These are phyloP conservation scores for Astreopora myriophthalma DNA, from an alignment of 64 coral and sea anemone genomes.

Conservation along the genomic window DNA sequence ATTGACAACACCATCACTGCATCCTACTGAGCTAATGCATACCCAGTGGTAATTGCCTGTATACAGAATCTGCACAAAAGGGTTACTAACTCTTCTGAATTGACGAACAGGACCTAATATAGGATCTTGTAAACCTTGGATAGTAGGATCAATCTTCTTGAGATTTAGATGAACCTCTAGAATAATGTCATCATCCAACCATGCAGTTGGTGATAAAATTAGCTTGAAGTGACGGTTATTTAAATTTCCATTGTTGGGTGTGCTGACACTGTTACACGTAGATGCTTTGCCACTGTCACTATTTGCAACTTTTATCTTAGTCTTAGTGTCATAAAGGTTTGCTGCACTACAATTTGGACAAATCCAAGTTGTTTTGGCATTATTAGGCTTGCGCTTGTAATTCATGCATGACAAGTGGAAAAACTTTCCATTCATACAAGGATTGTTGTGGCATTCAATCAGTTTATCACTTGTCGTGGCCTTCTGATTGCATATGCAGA, in stretches of 20 bases:
- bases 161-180: slow-evolving; percentile 39
- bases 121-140: slow-evolving; percentile 42
- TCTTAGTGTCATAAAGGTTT: not conserved
- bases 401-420: not conserved
- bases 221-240: slow-evolving; percentile 28
- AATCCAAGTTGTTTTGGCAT: slow-evolving; percentile 29
- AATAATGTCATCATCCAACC: slow-evolving; percentile 66
- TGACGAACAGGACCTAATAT: slow-evolving; percentile 40
- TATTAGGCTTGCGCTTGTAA: slow-evolving; percentile 33
- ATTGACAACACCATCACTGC: slow-evolving; percentile 35
- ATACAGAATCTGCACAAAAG: slow-evolving; percentile 49
- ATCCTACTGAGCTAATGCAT: slow-evolving; percentile 61
- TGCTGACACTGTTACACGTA: slow-evolving; percentile 7
- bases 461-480: not conserved
- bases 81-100: slow-evolving; percentile 41
- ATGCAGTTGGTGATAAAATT: slow-evolving; percentile 47
- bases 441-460: slow-evolving; percentile 2
- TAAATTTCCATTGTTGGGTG: slow-evolving; percentile 26
- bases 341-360: not conserved
- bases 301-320: slow-evolving; percentile 9
- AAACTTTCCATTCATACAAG: slow-evolving; percentile 8
- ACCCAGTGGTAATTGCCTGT: slow-evolving; percentile 64
- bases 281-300: slow-evolving; percentile 10
- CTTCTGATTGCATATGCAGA: not conserved
- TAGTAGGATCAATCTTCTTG: slow-evolving; percentile 48